Conservation (phyloP, 2,888 invertebrate genomes). For the Epistrophe eligans region DNA sequence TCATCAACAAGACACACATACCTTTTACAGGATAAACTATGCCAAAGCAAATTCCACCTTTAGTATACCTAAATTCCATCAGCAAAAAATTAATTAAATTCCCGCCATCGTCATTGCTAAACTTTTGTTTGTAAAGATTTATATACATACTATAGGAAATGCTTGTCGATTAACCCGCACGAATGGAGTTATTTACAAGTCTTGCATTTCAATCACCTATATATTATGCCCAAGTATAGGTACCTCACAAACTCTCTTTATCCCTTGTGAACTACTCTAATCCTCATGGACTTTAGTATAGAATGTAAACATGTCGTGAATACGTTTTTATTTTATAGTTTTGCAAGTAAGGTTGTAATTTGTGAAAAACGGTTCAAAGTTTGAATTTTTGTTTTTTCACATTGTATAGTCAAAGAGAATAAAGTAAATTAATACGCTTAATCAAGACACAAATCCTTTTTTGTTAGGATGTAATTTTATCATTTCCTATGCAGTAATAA, state of each 20-base stretch:
- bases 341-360: neutral
- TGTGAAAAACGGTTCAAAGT: neutral
- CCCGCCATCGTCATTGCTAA: neutral
- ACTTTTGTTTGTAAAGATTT: constrained; percentile 15
- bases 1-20: too few relatives aligned
- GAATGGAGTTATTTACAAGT: constrained; percentile 14
- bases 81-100: constrained; percentile 42
- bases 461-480: neutral
- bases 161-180: constrained; percentile 30
- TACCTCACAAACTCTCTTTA: constrained; percentile 16
- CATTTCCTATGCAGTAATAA: too few relatives aligned
- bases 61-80: constrained; percentile 12
- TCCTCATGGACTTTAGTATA: constrained; percentile 9
- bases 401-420: neutral
- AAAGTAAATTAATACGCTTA: too few relatives aligned
- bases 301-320: constrained; percentile 3
- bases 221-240: constrained; percentile 10
- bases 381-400: neutral
- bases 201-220: constrained; percentile 30
- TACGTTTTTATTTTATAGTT: neutral
- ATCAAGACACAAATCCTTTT: too few relatives aligned
- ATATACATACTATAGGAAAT: constrained; percentile 1
- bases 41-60: neutral
- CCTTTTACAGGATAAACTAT: neutral
- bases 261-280: constrained; percentile 16